phyloP scores from a whole-genome alignment of 1,140 invertebrate genomes.

The Aradophagus sp. region DNA sequence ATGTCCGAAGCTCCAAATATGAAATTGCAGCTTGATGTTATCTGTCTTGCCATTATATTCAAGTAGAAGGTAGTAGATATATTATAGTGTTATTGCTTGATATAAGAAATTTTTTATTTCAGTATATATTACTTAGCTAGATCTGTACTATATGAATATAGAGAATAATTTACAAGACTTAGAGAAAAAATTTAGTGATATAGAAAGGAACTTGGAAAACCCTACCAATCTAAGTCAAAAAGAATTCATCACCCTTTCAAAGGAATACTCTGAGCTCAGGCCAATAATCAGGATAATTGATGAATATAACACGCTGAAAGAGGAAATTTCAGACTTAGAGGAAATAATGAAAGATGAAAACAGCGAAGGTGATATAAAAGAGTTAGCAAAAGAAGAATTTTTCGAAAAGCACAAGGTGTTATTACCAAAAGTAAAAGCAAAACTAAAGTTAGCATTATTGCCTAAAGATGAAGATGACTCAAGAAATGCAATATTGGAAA shows the following conservation, averaged over 20 bases:
- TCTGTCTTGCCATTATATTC: slow-evolving; percentile 32
- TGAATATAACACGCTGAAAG: slow-evolving; percentile 25
- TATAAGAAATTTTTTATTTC: slow-evolving; percentile 35
- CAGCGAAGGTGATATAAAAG: slow-evolving; percentile 28
- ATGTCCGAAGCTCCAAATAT: slow-evolving; percentile 29
- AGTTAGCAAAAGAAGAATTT: slow-evolving; percentile 28
- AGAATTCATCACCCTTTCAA: slow-evolving; percentile 25
- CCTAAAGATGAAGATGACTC: slow-evolving; percentile 30
- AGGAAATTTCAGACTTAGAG: slow-evolving; percentile 27
- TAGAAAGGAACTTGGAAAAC: slow-evolving; percentile 25
- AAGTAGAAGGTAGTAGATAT: slow-evolving; percentile 23
- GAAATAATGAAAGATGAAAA: slow-evolving; percentile 30
- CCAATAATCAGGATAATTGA: slow-evolving; percentile 25
- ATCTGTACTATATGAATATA: slow-evolving; percentile 27
- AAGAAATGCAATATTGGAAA: slow-evolving; percentile 26
- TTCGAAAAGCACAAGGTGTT: slow-evolving; percentile 24
- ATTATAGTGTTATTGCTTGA: slow-evolving; percentile 33
- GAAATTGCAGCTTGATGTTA: slow-evolving; percentile 30
- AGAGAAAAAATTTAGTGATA: slow-evolving; percentile 28
- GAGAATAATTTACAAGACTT: slow-evolving; percentile 33
- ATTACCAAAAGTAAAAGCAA: slow-evolving; percentile 27
- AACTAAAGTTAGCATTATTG: slow-evolving; percentile 29
- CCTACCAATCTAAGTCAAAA: slow-evolving; percentile 28
- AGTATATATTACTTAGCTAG: slow-evolving; percentile 31
- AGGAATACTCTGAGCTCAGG: slow-evolving; percentile 25